phyloP scores from a whole-genome alignment of 2,888 invertebrate species.

The Caenorhabditis sp. region DNA sequence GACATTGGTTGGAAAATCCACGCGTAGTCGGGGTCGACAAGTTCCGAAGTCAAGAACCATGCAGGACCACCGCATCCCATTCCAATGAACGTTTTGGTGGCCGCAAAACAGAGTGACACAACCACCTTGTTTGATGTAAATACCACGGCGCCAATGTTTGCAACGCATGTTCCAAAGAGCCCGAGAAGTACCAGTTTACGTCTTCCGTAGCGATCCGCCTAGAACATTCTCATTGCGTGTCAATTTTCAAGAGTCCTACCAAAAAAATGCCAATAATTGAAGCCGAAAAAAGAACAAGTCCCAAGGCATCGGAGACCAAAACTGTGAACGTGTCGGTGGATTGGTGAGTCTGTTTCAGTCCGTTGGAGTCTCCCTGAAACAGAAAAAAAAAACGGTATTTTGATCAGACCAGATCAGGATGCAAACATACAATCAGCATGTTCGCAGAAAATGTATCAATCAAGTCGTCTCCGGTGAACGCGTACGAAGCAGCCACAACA shows the following conservation, averaged over 20 bases:
- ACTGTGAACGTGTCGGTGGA: conserved; percentile 39
- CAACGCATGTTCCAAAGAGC: conserved; percentile 71
- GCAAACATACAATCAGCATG: conserved; percentile 68
- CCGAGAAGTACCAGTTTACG: conserved; percentile 72
- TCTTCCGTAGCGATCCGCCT: conserved; percentile 76
- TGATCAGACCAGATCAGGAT: background rate
- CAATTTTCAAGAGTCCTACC: conserved; percentile 1
- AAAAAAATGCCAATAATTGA: conserved; percentile 44
- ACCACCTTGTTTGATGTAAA: conserved; percentile 61
- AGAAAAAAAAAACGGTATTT: background rate
- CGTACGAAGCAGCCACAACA: conserved; percentile 73
- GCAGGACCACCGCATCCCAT: conserved; percentile 78
- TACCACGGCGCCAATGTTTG: conserved; percentile 68
- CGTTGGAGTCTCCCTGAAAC: conserved; percentile 25
- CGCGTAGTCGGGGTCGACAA: conserved; percentile 65
- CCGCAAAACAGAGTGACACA: conserved; percentile 62
- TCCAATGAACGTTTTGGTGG: conserved; percentile 69
- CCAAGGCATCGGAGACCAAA: conserved; percentile 46
- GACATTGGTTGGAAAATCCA: conserved; percentile 73
- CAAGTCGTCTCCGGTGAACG: conserved; percentile 77
- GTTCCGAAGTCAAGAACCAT: conserved; percentile 78
- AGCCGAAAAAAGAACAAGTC: conserved; percentile 45
- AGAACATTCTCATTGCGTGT: background rate
- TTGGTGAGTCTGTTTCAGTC: conserved; percentile 19
- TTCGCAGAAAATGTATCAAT: conserved; percentile 77